Base-by-base conservation (phyloP, 2,113 vertebrate species). In the Silurus meridionalis region DNA sequence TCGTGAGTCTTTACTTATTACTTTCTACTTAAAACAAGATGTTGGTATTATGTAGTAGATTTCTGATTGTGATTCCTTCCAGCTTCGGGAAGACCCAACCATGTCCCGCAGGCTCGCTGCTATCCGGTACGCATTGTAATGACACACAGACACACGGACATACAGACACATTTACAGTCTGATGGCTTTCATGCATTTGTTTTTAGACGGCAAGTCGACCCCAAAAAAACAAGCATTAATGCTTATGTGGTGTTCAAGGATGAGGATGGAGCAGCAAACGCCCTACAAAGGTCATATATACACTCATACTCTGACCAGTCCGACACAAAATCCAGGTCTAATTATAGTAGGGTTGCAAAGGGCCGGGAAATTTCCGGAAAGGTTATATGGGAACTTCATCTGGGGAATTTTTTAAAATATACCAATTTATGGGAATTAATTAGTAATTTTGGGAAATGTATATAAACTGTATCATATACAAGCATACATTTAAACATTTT, bases 221-320 rank as follows among this genome's bases (percentile, higher is more conserved):
- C 97, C 0, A 95, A 96, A 66, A 94, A 91, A 21, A 96, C 96
- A 80, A 97, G 93, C 15, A 25, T 99, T 23, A 99, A 99, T 7
- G 97, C 97, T 11, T 99, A 99, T 0, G 87, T 99, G 2, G 97
- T 99, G n/a, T 99, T 98, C 88, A 96, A 95, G 75, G 94, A 96
- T 0, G 93, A 97, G 57, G 88, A 90, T 0, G 92, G 91, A 1
- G 98, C 95, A 1, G 0, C 67, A 8, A 94, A 89, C 28, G 97
- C 98, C 4, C 58, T 99, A 63, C 90, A 94, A 58, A 95, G 96
- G 98, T 99, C 90, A 10, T 75, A 23, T 37, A 5, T 3, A 37
- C 37, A 37, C 37, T 37, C 37, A 37, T 37, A 37, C 37, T 37
- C 37, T 37, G 37, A 3, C 37, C 37, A 37, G 37, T 37, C 37